Percentiles rank a stretch among this genome's conserved stretches.
Conservation (phyloP, 2,113 vertebrate genomes). For the Nyctibius bracteatus region DNA sequence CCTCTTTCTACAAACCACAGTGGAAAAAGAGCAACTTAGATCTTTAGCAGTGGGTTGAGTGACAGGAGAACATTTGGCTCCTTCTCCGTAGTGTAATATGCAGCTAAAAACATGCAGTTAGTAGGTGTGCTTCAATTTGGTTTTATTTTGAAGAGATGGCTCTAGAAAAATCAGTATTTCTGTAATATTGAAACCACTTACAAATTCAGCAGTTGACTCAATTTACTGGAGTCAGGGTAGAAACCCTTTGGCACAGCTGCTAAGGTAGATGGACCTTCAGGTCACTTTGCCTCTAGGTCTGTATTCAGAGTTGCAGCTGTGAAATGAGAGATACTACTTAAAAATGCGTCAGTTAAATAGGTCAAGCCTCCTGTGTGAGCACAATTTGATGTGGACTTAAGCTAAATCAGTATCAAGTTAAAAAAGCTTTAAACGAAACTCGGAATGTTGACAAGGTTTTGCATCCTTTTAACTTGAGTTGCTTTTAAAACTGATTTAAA, state of each 20-base stretch:
- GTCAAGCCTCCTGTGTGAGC: not conserved
- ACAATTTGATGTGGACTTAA: not conserved
- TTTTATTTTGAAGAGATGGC: not conserved
- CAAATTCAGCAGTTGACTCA: not conserved
- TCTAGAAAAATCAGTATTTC: slow-evolving; percentile 25
- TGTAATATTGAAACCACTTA: not conserved
- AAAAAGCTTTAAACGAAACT: not conserved
- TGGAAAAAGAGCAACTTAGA: slow-evolving; percentile 16
- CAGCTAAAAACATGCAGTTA: slow-evolving; percentile 44
- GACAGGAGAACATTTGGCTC: slow-evolving; percentile 36
- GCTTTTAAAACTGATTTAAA: not conserved
- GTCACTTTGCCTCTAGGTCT: not conserved
- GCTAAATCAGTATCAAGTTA: not conserved
- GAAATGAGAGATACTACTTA: not conserved
- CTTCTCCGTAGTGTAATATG: not conserved
- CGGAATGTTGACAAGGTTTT: not conserved
- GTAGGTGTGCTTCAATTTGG: slow-evolving; percentile 33
- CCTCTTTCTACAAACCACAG: not conserved
- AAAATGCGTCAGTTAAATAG: not conserved
- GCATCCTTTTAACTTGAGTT: not conserved
- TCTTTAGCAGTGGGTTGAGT: slow-evolving; percentile 1
- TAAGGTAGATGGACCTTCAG: not conserved
- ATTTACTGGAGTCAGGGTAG: not conserved
- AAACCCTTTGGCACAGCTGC: not conserved
- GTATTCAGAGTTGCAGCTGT: not conserved